These are phyloP conservation scores for Anas bernieri DNA, from an alignment of 2,797 vertebrate genomes.

Conservation along the genomic window DNA sequence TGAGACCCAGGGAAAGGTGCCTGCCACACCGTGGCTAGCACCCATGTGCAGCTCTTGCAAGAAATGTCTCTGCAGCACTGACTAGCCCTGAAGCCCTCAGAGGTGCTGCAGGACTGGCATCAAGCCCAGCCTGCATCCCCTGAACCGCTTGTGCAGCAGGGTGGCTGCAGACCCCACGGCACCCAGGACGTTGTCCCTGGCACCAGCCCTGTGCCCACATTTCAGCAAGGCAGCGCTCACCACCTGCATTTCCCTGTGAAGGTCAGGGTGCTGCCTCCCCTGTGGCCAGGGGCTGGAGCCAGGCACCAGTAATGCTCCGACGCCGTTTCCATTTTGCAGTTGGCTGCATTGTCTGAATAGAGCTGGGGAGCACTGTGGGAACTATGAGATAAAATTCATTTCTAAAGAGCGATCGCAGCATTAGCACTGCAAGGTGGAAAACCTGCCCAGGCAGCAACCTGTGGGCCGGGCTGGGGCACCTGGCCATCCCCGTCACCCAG, in stretches of 20 bases:
- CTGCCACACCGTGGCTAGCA: neutral
- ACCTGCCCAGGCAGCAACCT: neutral
- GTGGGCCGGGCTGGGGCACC: neutral
- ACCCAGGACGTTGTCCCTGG: neutral
- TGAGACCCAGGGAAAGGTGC: neutral
- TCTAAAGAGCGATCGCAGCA: neutral
- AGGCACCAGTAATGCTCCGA: neutral
- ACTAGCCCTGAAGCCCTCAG: accelerated
- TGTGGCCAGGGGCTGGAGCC: neutral
- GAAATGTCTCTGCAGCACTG: neutral
- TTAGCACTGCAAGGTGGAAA: neutral
- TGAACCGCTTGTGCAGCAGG: neutral
- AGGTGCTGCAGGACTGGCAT: accelerated
- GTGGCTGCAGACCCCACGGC: neutral
- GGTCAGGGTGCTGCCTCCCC: neutral
- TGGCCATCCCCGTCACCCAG: neutral
- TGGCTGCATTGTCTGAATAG: constrained; percentile 49
- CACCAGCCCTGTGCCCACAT: accelerated
- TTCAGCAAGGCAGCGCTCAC: accelerated
- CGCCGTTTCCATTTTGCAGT: constrained; percentile 53
- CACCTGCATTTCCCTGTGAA: neutral
- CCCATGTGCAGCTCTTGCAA: neutral
- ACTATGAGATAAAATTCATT: constrained; percentile 25
- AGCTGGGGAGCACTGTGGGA: neutral
- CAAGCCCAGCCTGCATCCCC: accelerated